phyloP scores from a whole-genome alignment of 2,888 invertebrate species.

The Agrenia bidenticulata region DNA sequence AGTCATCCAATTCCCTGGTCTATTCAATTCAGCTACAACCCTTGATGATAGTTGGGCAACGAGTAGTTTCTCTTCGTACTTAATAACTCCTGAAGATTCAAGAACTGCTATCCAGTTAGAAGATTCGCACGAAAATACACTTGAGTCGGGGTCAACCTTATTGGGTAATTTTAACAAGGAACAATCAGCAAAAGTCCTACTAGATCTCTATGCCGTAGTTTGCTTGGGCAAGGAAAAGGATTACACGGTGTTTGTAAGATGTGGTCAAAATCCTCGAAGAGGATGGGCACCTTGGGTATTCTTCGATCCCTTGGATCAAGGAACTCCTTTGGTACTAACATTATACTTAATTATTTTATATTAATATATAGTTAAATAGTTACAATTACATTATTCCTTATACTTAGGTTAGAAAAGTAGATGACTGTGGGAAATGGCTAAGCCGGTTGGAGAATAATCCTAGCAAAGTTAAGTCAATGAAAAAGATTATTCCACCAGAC shows the following conservation, averaged over 20 bases:
- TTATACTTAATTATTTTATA: background rate
- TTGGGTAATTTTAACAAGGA: too few relatives aligned
- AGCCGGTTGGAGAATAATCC: slow-evolving; percentile 28
- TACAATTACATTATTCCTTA: too few relatives aligned
- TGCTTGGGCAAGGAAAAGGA: background rate
- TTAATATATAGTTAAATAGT: too few relatives aligned
- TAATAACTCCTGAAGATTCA: too few relatives aligned
- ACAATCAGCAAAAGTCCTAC: background rate
- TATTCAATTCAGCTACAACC: too few relatives aligned
- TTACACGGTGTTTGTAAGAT: slow-evolving; percentile 9
- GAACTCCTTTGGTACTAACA: background rate
- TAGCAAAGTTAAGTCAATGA: slow-evolving; percentile 18
- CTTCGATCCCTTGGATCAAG: background rate
- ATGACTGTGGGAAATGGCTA: slow-evolving; percentile 38
- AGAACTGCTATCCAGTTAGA: too few relatives aligned
- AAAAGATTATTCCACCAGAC: slow-evolving; percentile 25
- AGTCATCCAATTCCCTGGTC: background rate
- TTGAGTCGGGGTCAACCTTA: too few relatives aligned
- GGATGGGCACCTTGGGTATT: slow-evolving; percentile 9
- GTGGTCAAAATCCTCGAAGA: slow-evolving; percentile 14
- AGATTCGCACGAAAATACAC: too few relatives aligned
- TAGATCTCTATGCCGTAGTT: slow-evolving; percentile 10
- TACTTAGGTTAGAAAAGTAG: slow-evolving; percentile 31
- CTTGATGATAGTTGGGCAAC: too few relatives aligned
- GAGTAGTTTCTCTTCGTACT: too few relatives aligned